Evolutionary conservation across 1,140 invertebrate species (phyloP), one percentile per base, ranked within the genome.

Genomic region (Hylyphantes graminicola): DNA sequence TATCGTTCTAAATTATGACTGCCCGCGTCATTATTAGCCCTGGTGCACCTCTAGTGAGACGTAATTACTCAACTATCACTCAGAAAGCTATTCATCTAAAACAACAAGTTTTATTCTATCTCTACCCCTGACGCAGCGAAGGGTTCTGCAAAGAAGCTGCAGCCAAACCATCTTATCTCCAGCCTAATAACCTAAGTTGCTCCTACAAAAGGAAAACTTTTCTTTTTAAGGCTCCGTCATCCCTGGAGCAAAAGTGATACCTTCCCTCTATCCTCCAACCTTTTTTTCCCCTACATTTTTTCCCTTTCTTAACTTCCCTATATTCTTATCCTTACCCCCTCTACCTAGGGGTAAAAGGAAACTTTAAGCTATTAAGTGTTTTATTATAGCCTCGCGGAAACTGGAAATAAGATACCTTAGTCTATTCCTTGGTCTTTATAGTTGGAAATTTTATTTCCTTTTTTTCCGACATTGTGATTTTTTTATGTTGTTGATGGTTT

Each of bases 361-460:
- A 78, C 76, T 78, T 78, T 67, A 78, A 67, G 76, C 76, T 64
- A 78, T 78, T 78, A 78, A 78, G 76, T 78, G 76, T 78, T 78
- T 78, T 78, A 78, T 78, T 78, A 78, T 78, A 78, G 76, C 76
- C 76, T 78, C 76, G 63, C 61, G 76, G 53, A 78, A 67, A 78
- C 76, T 78, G 50, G 76, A 67, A 78, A 78, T 78, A 67, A 67
- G 76, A 78, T 78, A 15, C 76, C 35, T 12, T 50, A 35, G 48
- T 48, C 53, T 78, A 54, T 78, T 35, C 67, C 55, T 78, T 78
- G 63, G 12, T 35, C 9, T 15, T 67, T 65, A 54, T 67, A 67
- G 12, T 78, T 57, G 21, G 0, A 12, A 48, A 54, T 67, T 54
- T 78, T 78, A 51, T 78, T 67, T 8, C 54, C 15, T 19, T 48